Evolutionary conservation across 2,113 vertebrate genomes (phyloP), one percentile per base, ranked within the genome.

Genomic region (Boulengerochromis microlepis): DNA sequence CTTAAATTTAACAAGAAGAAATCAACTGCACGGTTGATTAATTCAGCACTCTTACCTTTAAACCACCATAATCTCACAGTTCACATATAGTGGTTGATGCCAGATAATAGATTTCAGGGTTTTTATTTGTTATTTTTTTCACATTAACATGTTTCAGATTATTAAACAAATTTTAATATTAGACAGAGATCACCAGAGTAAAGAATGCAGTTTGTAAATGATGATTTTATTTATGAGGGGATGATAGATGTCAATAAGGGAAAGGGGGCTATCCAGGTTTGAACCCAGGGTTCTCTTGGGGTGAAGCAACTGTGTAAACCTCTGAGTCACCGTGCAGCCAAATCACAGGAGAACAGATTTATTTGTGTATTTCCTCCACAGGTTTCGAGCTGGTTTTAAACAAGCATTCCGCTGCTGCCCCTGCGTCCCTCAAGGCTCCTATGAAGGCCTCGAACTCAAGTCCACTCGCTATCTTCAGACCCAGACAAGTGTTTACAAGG

Each of bases 341-440:
- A 76, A 50, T 78, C 16, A 19, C 71, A 50, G 16, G 45, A 78
- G 18, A 11, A 29, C 7, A 18, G 7, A 26, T 45, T 80, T 0
- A 64, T 61, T 8, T 29, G 5, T 84, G 18, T 6, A 50, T 61
- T 71, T 82, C 15, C 19, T 83, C 10, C 50, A 8, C 95, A 99
- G 98, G 96, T 99, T 99, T 93, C 98, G 99, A 0, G 94, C 98
- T 80, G 98, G 98, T 12, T 99, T 99, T 92, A 98, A 98, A 92
- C 98, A 97, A 1, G 99, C 97, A 0, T 99, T 99, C 95, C 97
- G 82, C 35, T 99, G 97, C 95, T 99, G 98, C 83, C 99, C 98
- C 0, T 98, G 97, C 1, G 53, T 99, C 86, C 96, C 95, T 0
- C 90, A 92, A 0, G 87, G 96, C 0, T 96, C 97, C 13, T 98